phyloP scores from a whole-genome alignment of 2,113 vertebrate species.

The Gorsachius goisagi region DNA sequence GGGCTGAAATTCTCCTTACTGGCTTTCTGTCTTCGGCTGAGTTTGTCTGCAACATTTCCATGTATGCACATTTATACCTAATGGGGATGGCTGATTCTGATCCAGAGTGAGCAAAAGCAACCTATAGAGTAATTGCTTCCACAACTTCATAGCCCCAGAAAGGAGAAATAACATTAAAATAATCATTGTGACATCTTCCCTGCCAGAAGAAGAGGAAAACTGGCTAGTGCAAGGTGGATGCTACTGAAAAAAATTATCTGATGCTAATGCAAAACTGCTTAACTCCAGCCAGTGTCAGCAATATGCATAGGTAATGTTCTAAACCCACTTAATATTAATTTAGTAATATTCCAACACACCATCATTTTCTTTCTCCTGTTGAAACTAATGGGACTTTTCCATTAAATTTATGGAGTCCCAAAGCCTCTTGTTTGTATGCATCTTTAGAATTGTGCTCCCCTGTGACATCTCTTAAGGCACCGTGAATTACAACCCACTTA shows the following conservation, averaged over 20 bases:
- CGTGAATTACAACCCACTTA: background rate
- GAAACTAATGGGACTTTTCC: background rate
- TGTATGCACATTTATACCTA: background rate
- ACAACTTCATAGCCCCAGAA: background rate
- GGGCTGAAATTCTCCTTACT: background rate
- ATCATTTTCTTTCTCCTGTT: background rate
- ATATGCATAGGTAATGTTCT: background rate
- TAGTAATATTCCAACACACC: background rate
- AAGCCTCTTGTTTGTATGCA: background rate
- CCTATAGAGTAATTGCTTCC: background rate
- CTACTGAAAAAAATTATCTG: background rate
- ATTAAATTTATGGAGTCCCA: background rate
- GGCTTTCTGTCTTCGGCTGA: background rate
- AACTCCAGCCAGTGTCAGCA: background rate
- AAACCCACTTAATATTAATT: background rate
- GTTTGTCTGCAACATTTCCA: background rate
- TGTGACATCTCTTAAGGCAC: background rate
- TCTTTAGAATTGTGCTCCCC: background rate
- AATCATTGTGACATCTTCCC: background rate
- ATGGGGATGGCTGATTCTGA: background rate
- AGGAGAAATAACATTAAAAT: background rate
- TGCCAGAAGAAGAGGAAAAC: background rate
- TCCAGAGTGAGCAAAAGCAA: background rate
- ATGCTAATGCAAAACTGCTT: background rate
- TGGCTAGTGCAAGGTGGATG: fast-evolving